These are phyloP conservation scores for Sitta europaea DNA, from an alignment of 2,113 vertebrate genomes.

Conservation along the genomic window DNA sequence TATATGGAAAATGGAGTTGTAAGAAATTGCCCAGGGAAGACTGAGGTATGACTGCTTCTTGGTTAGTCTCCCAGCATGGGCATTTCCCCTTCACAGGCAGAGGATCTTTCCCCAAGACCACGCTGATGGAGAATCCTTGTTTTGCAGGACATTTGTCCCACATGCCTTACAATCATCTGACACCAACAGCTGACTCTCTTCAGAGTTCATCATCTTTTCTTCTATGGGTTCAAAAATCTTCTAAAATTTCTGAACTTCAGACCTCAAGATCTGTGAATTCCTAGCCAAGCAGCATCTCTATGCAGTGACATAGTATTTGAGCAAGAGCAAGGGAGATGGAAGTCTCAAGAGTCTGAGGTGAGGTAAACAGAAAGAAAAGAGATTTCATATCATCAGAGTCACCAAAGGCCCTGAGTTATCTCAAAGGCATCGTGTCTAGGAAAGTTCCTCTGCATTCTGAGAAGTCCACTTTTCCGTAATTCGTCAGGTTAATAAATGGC, in stretches of 20 bases:
- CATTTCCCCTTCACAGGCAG: neutral
- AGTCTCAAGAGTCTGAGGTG: neutral
- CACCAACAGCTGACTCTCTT: neutral
- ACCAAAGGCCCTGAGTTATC: neutral
- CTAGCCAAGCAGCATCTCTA: neutral
- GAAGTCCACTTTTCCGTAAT: conserved; percentile 52
- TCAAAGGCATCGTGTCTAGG: neutral
- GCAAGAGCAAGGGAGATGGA: neutral
- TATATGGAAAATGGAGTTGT: neutral
- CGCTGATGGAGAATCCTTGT: fast-evolving
- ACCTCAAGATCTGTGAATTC: neutral
- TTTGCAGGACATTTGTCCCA: neutral
- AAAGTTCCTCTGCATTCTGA: conserved; percentile 26
- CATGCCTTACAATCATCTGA: neutral
- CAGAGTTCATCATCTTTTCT: neutral
- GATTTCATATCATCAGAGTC: neutral
- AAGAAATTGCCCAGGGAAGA: neutral
- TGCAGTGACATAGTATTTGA: fast-evolving
- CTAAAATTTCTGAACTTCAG: neutral
- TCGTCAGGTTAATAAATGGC: conserved; percentile 66
- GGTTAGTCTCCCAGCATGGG: neutral
- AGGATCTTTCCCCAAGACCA: neutral
- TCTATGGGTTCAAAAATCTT: neutral
- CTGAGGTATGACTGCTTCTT: neutral
- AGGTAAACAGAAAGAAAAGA: neutral